These are phyloP conservation scores for Xestoiulus laeticollis DNA, from an alignment of 2,888 invertebrate genomes.

Conservation along the genomic window DNA sequence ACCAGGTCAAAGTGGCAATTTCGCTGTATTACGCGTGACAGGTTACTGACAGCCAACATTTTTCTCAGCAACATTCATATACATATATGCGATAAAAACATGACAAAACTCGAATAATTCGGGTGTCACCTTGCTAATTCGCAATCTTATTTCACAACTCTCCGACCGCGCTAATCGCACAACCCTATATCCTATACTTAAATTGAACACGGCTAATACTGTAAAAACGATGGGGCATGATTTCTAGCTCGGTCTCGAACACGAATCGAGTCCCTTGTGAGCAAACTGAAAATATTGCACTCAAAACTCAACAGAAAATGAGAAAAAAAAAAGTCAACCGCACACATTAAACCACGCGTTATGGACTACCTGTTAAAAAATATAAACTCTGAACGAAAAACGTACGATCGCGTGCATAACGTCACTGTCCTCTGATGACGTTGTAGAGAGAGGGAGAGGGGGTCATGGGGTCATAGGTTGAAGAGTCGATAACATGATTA, in stretches of 20 bases:
- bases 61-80: neutral
- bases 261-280: neutral
- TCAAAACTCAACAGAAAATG: neutral
- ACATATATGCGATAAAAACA: neutral
- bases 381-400: conserved; percentile 9
- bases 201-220: neutral
- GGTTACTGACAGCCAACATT: neutral
- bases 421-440: neutral
- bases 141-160: neutral
- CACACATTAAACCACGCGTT: neutral
- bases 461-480: neutral
- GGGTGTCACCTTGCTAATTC: neutral
- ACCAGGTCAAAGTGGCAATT: too few species aligned
- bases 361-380: neutral
- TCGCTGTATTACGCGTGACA: too few species aligned
- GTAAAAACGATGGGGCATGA: neutral
- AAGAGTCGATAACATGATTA: neutral
- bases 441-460: neutral
- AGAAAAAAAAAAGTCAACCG: neutral
- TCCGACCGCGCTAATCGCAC: neutral
- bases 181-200: neutral
- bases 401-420: neutral
- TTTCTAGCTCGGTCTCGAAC: neutral
- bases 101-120: neutral
- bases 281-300: conserved; percentile 9